Conservation (phyloP, 2,797 vertebrate species). For the Halcyon leucocephala region DNA sequence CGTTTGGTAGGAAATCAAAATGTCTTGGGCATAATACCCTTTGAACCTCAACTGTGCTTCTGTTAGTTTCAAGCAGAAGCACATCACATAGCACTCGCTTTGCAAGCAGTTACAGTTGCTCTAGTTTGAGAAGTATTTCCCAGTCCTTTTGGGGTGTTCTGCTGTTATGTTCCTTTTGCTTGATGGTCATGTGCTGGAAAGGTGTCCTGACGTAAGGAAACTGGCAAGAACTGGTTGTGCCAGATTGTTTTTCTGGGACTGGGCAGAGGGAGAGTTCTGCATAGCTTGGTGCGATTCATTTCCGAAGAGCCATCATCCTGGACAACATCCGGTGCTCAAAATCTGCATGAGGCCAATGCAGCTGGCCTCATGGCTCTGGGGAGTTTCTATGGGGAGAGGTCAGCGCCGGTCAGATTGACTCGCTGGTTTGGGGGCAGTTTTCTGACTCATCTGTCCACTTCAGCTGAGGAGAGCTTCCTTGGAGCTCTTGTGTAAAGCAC, state of each 20-base stretch:
- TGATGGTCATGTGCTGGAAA: not conserved
- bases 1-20: not conserved
- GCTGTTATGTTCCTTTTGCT: not conserved
- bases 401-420: not conserved
- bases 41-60: not conserved
- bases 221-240: conserved; percentile 12
- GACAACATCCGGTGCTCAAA: not conserved
- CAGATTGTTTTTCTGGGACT: not conserved
- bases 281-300: not conserved
- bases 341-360: rapidly evolving
- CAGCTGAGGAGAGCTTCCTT: not conserved
- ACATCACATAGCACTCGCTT: not conserved
- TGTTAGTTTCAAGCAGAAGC: not conserved
- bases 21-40: not conserved
- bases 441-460: not conserved
- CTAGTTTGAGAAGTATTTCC: not conserved
- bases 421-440: not conserved
- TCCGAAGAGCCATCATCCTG: not conserved
- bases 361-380: not conserved
- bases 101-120: not conserved
- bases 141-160: not conserved
- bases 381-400: not conserved
- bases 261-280: conserved; percentile 6
- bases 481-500: not conserved
- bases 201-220: not conserved